These are phyloP conservation scores for Drosophila recens DNA, from an alignment of 2,888 invertebrate species.

Conservation along the genomic window DNA sequence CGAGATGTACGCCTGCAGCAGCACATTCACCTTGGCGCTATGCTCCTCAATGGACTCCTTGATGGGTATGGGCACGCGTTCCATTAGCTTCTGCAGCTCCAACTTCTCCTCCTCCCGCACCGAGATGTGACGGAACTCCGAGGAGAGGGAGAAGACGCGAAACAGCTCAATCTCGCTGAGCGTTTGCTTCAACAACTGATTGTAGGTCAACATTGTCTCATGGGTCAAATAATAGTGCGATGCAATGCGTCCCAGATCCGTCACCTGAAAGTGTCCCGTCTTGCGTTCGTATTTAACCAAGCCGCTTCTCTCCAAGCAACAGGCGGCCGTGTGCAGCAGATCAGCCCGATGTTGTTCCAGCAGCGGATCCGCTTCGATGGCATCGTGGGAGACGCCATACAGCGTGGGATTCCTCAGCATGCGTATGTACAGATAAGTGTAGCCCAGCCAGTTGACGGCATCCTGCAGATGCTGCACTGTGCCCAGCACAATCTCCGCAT, in stretches of 20 bases:
- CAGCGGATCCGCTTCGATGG: constrained; percentile 92
- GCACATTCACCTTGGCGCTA: constrained; percentile 96
- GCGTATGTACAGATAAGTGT: constrained; percentile 97
- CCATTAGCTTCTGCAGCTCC: constrained; percentile 95
- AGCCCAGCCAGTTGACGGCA: constrained; percentile 96
- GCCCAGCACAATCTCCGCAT: constrained; percentile 98
- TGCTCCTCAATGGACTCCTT: constrained; percentile 99
- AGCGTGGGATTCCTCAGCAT: constrained; percentile 96
- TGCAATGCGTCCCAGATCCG: constrained; percentile 98
- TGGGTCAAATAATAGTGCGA: constrained; percentile 99
- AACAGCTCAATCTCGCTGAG: constrained; percentile 99
- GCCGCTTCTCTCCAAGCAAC: constrained; percentile 96
- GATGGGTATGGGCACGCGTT: constrained; percentile 98
- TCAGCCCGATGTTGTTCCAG: constrained; percentile 97
- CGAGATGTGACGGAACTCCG: constrained; percentile 96
- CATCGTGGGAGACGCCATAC: constrained; percentile 94
- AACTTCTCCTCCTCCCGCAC: constrained; percentile 98
- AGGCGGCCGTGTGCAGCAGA: constrained; percentile 97
- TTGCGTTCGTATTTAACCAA: constrained; percentile 97
- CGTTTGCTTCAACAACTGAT: constrained; percentile 97
- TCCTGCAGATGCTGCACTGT: constrained; percentile 95
- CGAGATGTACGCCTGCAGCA: constrained; percentile 98
- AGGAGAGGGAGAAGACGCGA: constrained; percentile 98
- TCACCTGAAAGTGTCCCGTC: constrained; percentile 94
- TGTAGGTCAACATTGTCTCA: constrained; percentile 98